These are phyloP conservation scores for Paralichthys olivaceus DNA, from an alignment of 2,113 vertebrate species.

Conservation along the genomic window DNA sequence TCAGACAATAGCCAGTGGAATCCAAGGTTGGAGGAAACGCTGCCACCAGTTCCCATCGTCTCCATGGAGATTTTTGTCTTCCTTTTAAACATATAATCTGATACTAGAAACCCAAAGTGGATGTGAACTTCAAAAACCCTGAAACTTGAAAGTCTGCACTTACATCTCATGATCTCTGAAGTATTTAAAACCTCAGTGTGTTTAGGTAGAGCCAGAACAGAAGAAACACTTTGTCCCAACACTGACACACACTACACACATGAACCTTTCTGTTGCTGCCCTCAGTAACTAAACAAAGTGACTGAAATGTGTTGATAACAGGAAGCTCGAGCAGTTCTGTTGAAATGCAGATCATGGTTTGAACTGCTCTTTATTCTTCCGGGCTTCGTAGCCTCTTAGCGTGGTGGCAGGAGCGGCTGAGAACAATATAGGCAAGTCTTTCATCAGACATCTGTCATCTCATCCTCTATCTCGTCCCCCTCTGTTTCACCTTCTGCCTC, in stretches of 20 bases:
- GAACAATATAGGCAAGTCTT: slow-evolving; percentile 54
- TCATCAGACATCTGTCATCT: slow-evolving; percentile 97
- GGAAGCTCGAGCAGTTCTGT: slow-evolving; percentile 4
- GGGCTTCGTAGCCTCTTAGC: slow-evolving; percentile 30
- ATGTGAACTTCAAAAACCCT: neutral
- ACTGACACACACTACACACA: neutral
- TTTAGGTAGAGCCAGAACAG: slow-evolving; percentile 11
- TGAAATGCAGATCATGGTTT: slow-evolving; percentile 26
- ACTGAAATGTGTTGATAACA: slow-evolving; percentile 4
- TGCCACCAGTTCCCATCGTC: too few relatives aligned
- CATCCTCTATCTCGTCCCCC: slow-evolving; percentile 94
- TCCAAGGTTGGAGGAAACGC: too few relatives aligned
- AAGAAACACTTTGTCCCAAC: neutral
- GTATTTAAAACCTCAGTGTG: slow-evolving; percentile 14
- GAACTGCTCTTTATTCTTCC: slow-evolving; percentile 30
- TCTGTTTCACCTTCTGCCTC: slow-evolving; percentile 88
- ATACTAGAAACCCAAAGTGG: neutral
- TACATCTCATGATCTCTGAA: neutral
- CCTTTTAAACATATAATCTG: neutral
- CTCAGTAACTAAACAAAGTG: slow-evolving; percentile 3
- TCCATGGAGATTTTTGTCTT: neutral
- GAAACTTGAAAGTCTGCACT: neutral
- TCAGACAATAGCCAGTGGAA: too few relatives aligned
- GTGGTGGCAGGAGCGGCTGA: slow-evolving; percentile 18
- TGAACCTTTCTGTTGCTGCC: neutral